Base-by-base conservation (phyloP, 2,888 invertebrate species). In the Leucophora obtusa region DNA sequence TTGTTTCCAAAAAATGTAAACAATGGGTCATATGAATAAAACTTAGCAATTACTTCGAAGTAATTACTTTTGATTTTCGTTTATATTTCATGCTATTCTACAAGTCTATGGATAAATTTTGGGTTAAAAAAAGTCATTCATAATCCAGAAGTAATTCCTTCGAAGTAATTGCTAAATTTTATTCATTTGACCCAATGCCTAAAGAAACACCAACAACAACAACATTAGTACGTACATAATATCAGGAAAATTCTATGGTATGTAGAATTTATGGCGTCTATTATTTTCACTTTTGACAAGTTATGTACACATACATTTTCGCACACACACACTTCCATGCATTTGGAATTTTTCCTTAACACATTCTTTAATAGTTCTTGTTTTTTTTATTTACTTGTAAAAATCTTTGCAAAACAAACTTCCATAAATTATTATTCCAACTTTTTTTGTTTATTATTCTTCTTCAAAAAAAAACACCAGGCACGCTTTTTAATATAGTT, bases 401-500 rank as follows among this genome's bases (percentile, higher is more conserved):
- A 47, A 28, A 47, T 54, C 54, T 43, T 43, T 38, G 54, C 38
- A 21, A 10, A 47, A 47, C 43, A 47, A 47, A 47, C 43, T n/a
- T 47, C 43, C 43, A 47, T 47, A 47, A 47, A 47, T 47, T 47
- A 47, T 47, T 47, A 47, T 47, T 66, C 18, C 50, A 56, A 33
- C 4, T 60, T 38, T 18, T 33, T 38, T 18, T 53, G 7, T 21
- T 66, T 59, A 43, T 21, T 50, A 15, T 56, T 51, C 59, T 58
- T 50, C 14, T 43, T 6, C 28, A 9, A 60, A 53, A 60, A 53
- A 68, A 28, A 50, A 76, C 58, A 33, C 66, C 66, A 69, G 66
- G 70, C 81, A 74, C 73, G 77, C 81, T 81, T 70, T 74, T 70
- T 50, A 70, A 74, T 73, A 80, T 53, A 69, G 53, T 65, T 59